Percentiles rank a stretch among this genome's conserved stretches.
phyloP scores from a whole-genome alignment of 2,113 vertebrate genomes.

The Phalacrocorax carbo region DNA sequence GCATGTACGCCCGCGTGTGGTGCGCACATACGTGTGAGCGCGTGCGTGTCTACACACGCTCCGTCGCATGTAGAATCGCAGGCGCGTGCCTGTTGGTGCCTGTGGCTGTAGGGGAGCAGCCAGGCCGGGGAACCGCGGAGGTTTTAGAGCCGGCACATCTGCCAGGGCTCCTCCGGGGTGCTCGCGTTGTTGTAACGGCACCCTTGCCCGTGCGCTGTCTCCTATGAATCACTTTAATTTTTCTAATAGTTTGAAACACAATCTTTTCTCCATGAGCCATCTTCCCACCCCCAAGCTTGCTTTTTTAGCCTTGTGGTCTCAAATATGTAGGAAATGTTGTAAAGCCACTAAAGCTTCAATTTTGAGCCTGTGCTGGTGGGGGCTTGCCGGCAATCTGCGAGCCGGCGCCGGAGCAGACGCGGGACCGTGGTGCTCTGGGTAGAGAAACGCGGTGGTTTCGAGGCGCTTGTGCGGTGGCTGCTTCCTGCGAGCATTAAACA shows the following conservation, averaged over 20 bases:
- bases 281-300: background rate
- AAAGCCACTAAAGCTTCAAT: background rate
- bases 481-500: fast-evolving
- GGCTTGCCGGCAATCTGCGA: background rate
- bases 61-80: fast-evolving
- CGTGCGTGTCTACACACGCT: fast-evolving
- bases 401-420: fast-evolving
- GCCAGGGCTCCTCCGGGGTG: background rate
- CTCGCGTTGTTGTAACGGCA: fast-evolving
- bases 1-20: fast-evolving
- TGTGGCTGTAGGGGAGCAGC: background rate
- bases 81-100: background rate
- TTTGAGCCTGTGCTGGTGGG: fast-evolving
- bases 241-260: background rate
- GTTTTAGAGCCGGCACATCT: background rate
- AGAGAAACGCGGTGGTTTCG: fast-evolving
- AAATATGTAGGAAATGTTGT: background rate
- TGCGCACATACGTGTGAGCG: fast-evolving
- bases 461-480: background rate
- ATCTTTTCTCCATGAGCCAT: background rate
- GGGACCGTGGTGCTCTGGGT: background rate
- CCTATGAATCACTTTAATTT: background rate
- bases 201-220: background rate
- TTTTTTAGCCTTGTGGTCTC: background rate
- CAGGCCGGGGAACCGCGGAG: background rate